These are phyloP conservation scores for Pelobates cultripes DNA, from an alignment of 2,797 vertebrate genomes.

Conservation along the genomic window DNA sequence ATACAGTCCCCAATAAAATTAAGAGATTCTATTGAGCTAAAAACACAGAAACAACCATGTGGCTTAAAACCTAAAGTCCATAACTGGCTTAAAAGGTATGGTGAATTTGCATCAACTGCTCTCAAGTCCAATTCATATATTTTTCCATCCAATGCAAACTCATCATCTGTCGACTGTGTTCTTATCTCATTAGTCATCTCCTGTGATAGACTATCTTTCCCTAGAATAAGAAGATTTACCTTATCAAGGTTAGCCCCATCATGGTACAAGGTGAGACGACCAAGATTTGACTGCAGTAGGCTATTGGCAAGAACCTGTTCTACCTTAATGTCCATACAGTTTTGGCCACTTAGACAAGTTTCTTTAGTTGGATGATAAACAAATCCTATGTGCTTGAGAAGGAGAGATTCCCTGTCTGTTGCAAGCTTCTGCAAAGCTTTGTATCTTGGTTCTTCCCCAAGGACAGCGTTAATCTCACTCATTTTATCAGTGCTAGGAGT, in stretches of 20 bases:
- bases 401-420: conserved; percentile 94
- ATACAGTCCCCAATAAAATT: conserved; percentile 95
- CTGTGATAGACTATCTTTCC: conserved; percentile 94
- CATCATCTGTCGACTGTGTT: conserved; percentile 96
- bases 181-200: conserved; percentile 96
- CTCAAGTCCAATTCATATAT: conserved; percentile 97
- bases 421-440: conserved; percentile 97
- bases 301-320: conserved; percentile 92
- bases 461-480: conserved; percentile 95
- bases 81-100: conserved; percentile 88
- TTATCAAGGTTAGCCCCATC: conserved; percentile 95
- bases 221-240: conserved; percentile 96
- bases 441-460: conserved; percentile 97
- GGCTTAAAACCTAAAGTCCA: conserved; percentile 94
- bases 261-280: conserved; percentile 89
- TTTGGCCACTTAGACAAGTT: conserved; percentile 95
- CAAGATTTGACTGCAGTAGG: conserved; percentile 89
- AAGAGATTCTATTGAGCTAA: conserved; percentile 96
- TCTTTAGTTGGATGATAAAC: conserved; percentile 99
- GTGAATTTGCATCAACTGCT: conserved; percentile 91
- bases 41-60: conserved; percentile 97
- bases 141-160: conserved; percentile 97
- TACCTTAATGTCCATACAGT: conserved; percentile 96
- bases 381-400: conserved; percentile 98
- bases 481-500: conserved; percentile 98